Conservation (phyloP, 2,797 vertebrate species). For the Syndactyla subalaris region DNA sequence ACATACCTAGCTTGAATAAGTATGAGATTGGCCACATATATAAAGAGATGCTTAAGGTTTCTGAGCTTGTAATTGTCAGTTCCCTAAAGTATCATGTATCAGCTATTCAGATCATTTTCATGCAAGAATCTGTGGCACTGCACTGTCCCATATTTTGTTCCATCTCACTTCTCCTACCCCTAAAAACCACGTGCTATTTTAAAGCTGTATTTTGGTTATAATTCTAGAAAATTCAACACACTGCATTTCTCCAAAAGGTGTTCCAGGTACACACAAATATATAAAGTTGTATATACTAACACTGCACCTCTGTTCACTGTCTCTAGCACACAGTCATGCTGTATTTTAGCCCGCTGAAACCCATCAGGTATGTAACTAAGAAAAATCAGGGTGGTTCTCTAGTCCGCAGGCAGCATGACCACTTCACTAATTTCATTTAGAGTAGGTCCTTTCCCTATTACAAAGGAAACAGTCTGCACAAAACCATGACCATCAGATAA, state of each 20-base stretch:
- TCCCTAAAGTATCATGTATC: neutral
- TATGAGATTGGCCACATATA: accelerated
- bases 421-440: neutral
- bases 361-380: accelerated
- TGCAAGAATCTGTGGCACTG: neutral
- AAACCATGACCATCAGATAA: neutral
- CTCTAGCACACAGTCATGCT: neutral
- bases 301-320: neutral
- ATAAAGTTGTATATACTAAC: neutral
- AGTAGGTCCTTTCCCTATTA: neutral
- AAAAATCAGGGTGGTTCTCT: neutral
- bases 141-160: neutral
- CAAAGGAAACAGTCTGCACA: neutral
- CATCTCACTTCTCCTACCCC: neutral
- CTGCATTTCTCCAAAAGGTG: neutral
- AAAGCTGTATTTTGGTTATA: neutral
- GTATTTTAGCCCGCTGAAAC: neutral
- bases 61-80: neutral
- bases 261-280: neutral
- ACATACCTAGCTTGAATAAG: neutral
- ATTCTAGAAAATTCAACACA: neutral
- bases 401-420: neutral
- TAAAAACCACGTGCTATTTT: neutral
- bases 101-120: neutral
- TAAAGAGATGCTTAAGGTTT: neutral